Percentiles rank a stretch among this genome's conserved stretches.
Conservation (phyloP, 2,113 vertebrate genomes). For the Marmota monax region DNA sequence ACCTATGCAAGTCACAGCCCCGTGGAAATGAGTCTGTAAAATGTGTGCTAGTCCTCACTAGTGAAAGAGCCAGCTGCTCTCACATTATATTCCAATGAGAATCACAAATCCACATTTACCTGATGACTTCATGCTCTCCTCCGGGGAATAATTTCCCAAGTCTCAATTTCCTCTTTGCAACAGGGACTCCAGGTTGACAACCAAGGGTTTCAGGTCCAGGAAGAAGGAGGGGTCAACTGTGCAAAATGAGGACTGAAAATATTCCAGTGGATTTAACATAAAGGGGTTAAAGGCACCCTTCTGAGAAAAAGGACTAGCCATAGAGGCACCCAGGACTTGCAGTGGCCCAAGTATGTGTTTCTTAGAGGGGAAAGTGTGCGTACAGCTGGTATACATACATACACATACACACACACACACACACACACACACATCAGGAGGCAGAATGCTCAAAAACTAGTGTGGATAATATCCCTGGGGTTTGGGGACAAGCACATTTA, state of each 20-base stretch:
- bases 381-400: no score
- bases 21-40: background rate
- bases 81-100: background rate
- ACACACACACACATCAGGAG: fast-evolving
- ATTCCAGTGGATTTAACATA: background rate
- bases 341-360: fast-evolving
- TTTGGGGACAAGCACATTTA: background rate
- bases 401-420: background rate
- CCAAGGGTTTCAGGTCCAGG: background rate
- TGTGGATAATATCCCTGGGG: background rate
- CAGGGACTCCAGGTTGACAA: background rate
- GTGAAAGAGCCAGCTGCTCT: background rate
- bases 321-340: fast-evolving
- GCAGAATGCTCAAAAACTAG: background rate
- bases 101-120: background rate
- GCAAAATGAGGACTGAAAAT: background rate
- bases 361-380: background rate
- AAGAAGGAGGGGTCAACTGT: background rate
- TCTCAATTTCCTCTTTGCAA: background rate
- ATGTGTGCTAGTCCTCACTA: background rate
- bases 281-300: background rate
- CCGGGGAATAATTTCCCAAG: background rate
- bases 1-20: background rate
- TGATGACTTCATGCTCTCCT: background rate
- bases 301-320: background rate